These are phyloP conservation scores for Cassiopea xamachana DNA, from an alignment of 30 jellyfish, hydroid and myxozoan genomes.

Conservation along the genomic window DNA sequence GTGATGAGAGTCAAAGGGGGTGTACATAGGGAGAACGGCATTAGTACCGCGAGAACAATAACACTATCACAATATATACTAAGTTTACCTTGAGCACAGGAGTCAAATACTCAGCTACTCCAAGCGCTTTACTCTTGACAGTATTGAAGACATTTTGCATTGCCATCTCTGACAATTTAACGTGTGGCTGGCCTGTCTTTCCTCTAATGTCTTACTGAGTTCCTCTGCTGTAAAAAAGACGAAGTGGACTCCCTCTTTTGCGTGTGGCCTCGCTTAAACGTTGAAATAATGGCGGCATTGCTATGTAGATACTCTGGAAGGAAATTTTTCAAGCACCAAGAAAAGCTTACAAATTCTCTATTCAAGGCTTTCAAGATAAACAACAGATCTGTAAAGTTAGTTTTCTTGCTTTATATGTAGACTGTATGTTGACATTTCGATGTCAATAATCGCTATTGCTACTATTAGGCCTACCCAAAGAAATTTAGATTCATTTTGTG, in stretches of 20 bases:
- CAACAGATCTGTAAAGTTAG: neutral
- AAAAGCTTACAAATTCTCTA: neutral
- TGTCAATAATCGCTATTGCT: neutral
- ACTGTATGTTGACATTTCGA: neutral
- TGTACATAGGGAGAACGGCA: too few relatives aligned
- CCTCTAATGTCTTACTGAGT: neutral
- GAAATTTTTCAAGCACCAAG: neutral
- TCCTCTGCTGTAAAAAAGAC: neutral
- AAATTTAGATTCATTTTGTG: neutral
- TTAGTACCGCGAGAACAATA: too few relatives aligned
- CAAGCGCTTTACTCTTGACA: slow-evolving; percentile 97
- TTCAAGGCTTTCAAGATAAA: neutral
- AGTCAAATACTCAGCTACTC: slow-evolving; percentile 96
- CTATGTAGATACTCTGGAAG: slow-evolving; percentile 9
- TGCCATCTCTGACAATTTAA: slow-evolving; percentile 68
- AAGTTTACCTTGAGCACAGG: slow-evolving; percentile 90
- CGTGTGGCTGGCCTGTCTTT: neutral
- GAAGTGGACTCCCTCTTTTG: neutral
- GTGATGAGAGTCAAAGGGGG: too few relatives aligned
- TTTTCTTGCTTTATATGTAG: neutral
- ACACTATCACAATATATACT: neutral
- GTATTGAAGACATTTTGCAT: slow-evolving; percentile 95
- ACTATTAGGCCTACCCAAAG: neutral
- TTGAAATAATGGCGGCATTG: slow-evolving; percentile 18
- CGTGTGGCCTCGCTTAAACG: neutral